Base-by-base conservation (phyloP, 2,888 invertebrate genomes). In the Belgica antarctica region DNA sequence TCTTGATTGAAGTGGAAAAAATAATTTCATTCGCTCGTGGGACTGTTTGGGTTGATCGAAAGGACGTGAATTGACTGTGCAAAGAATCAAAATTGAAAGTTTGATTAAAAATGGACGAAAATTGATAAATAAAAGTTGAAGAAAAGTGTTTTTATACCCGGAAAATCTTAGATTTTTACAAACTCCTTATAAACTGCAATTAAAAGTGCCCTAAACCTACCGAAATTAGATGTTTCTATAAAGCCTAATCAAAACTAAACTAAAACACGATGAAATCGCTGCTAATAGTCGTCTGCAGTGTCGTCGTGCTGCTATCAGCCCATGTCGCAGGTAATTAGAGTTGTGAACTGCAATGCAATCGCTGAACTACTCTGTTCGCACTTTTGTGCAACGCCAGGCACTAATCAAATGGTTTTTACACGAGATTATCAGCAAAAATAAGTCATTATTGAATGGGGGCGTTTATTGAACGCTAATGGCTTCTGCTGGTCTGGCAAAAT, bases 361-460 rank as follows among this genome's bases (percentile, higher is more conserved):
- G 25, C 52, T 22, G 17, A 17, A 22, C 24, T 27, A 52, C 10
- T 52, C 59, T 27, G 27, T 46, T 25, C 59, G 25, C 25, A 27
- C 1, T 27, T 59, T 27, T 52, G 17, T 15, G n/a, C 12, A 41
- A 41, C 12, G 52, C 52, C 52, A 52, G 52, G 22, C 52, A 15
- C n/a, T n/a, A n/a, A n/a, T n/a, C n/a, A n/a, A 24, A 19, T 7
- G 52, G 7, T 24, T 22, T 4, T 2, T 52, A 4, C 52, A 5
- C 59, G 59, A 59, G 27, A 17, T 52, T 22, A 52, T 52, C 52
- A 52, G 52, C 17, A 17, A 52, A n/a, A 52, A 22, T 52, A 52
- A 52, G 52, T 22, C 17, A 59, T 12, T 59, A 22, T 12, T 59
- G 25, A 59, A n/a, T 59, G 59, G 59, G 59, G 59, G 59, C 59